These are phyloP conservation scores for Salticus scenicus DNA, from an alignment of 2,888 invertebrate genomes.

Conservation along the genomic window DNA sequence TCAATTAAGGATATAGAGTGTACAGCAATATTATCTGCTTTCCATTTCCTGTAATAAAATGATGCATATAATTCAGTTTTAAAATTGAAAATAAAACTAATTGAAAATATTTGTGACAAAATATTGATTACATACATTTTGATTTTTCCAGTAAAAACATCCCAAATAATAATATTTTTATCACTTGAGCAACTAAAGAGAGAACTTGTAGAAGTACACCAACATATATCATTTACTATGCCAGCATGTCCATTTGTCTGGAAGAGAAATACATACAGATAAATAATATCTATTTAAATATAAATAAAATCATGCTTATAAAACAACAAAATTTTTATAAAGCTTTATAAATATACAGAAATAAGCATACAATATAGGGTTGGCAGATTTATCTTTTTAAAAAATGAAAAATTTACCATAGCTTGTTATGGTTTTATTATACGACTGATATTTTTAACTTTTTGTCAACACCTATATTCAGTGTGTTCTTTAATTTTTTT, in stretches of 20 bases:
- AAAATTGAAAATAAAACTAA: not conserved
- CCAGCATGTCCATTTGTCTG: slow-evolving; percentile 78
- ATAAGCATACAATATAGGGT: too few species aligned
- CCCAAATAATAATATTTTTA: slow-evolving; percentile 77
- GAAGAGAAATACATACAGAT: not conserved
- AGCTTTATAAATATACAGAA: too few species aligned
- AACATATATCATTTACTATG: slow-evolving; percentile 80
- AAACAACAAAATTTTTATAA: too few species aligned
- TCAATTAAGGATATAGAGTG: slow-evolving; percentile 80
- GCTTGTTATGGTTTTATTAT: too few species aligned
- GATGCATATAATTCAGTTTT: slow-evolving; percentile 11
- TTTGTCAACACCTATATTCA: too few species aligned
- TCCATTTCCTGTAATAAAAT: slow-evolving; percentile 80
- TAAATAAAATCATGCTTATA: too few species aligned
- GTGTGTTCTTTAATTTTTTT: too few species aligned
- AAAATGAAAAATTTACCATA: too few species aligned
- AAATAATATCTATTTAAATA: too few species aligned
- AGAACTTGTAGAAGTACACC: slow-evolving; percentile 78
- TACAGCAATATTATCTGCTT: slow-evolving; percentile 79
- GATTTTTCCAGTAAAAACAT: slow-evolving; percentile 74
- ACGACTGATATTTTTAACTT: too few species aligned
- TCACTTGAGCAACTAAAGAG: slow-evolving; percentile 81
- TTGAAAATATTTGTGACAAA: not conserved
- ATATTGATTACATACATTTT: slow-evolving; percentile 75
- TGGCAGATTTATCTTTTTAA: too few species aligned